These are phyloP conservation scores for Urocynchramus pylzowi DNA, from an alignment of 2,113 vertebrate species.

Conservation along the genomic window DNA sequence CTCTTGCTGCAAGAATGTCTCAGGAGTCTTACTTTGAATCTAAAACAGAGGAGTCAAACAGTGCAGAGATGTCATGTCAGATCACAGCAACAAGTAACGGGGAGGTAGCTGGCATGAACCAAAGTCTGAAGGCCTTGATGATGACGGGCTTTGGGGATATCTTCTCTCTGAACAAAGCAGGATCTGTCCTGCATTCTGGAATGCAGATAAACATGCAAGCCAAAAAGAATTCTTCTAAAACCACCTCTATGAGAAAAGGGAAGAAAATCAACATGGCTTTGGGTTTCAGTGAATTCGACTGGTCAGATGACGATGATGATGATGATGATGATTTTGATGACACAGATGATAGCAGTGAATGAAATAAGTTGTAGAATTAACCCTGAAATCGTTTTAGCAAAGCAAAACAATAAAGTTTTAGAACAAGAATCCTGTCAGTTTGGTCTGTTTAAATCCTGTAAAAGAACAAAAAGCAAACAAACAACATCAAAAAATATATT, in stretches of 20 bases:
- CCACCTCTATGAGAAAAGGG: slow-evolving; percentile 86
- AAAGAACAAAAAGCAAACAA: slow-evolving; percentile 13
- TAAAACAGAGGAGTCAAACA: slow-evolving; percentile 91
- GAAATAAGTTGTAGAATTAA: slow-evolving; percentile 64
- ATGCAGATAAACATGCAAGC: slow-evolving; percentile 93
- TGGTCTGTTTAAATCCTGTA: slow-evolving; percentile 69
- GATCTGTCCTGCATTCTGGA: slow-evolving; percentile 85
- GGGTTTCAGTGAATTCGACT: slow-evolving; percentile 85
- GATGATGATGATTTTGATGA: slow-evolving; percentile 73
- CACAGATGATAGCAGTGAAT: slow-evolving; percentile 75
- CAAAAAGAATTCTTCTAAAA: slow-evolving; percentile 91
- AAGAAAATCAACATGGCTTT: slow-evolving; percentile 91
- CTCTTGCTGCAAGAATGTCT: slow-evolving; percentile 89
- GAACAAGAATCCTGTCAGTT: slow-evolving; percentile 66
- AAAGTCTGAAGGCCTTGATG: slow-evolving; percentile 85
- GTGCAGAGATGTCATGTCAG: slow-evolving; percentile 91
- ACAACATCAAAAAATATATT: neutral
- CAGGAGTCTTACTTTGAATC: slow-evolving; percentile 91
- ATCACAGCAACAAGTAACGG: slow-evolving; percentile 88
- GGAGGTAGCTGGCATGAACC: slow-evolving; percentile 84
- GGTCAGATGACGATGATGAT: slow-evolving; percentile 81
- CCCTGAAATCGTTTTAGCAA: slow-evolving; percentile 34
- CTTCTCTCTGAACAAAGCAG: slow-evolving; percentile 86
- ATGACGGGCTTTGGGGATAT: slow-evolving; percentile 89
- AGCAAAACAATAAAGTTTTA: slow-evolving; percentile 55